phyloP scores from a whole-genome alignment of 2,797 vertebrate species.

The Helicolenus hilgendorfi region DNA sequence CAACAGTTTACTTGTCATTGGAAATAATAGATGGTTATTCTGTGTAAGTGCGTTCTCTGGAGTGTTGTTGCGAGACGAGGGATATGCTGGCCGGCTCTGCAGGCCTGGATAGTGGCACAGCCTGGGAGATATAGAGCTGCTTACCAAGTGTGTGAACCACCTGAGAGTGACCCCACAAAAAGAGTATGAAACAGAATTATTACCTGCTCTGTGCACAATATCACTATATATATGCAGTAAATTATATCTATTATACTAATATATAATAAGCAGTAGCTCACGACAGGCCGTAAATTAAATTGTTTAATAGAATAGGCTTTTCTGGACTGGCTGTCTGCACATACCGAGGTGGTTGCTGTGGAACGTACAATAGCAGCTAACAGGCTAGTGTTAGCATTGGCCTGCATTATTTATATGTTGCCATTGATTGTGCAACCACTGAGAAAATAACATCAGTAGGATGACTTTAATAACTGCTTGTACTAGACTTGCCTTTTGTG shows the following conservation, averaged over 20 bases:
- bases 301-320: background rate
- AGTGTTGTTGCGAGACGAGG: background rate
- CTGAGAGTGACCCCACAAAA: constrained; percentile 8
- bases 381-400: background rate
- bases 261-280: background rate
- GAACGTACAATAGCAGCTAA: background rate
- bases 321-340: background rate
- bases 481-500: too few relatives aligned
- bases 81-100: background rate
- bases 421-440: background rate
- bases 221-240: background rate
- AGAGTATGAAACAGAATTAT: background rate
- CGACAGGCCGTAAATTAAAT: background rate
- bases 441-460: background rate
- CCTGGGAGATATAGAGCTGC: background rate
- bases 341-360: too few relatives aligned
- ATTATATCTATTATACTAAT: too few relatives aligned
- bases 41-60: background rate
- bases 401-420: background rate
- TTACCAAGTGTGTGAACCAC: background rate
- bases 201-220: background rate
- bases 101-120: background rate
- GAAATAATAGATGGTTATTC: constrained; percentile 4
- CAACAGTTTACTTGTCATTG: constrained; percentile 7
- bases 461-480: too few relatives aligned